Evolutionary conservation across 2,888 invertebrate species (phyloP).

Genomic region (Cryptocephalus moraei): DNA sequence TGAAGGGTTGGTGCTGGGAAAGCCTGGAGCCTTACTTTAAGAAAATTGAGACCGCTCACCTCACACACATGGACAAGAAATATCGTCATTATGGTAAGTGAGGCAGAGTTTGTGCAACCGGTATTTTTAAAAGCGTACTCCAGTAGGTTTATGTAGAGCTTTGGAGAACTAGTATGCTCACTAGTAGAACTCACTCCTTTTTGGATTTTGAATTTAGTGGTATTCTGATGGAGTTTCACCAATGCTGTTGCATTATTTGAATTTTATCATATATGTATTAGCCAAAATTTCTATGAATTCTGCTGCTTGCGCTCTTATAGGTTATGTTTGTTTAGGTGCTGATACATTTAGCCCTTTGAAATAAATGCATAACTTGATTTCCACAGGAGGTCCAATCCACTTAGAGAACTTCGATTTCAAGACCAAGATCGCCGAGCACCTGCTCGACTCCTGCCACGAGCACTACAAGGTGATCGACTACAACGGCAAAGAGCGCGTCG

Average conservation of each 20-base stretch:
- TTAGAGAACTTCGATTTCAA: slow-evolving; percentile 35
- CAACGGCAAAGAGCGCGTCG: slow-evolving; percentile 52
- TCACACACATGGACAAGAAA: slow-evolving; percentile 44
- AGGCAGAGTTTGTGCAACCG: too few species aligned
- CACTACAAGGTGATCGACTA: slow-evolving; percentile 49
- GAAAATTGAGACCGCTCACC: slow-evolving; percentile 60
- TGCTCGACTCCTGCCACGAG: slow-evolving; percentile 51
- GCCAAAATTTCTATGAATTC: too few species aligned
- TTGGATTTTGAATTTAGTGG: too few species aligned
- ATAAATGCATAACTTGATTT: too few species aligned
- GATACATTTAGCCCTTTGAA: not conserved
- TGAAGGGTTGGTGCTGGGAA: slow-evolving; percentile 63
- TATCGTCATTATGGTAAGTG: slow-evolving; percentile 40
- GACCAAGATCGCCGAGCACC: slow-evolving; percentile 23
- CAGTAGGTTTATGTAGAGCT: too few species aligned
- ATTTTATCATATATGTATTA: too few species aligned
- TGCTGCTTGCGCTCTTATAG: too few species aligned
- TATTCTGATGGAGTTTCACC: too few species aligned
- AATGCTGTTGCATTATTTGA: too few species aligned
- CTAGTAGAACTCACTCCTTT: too few species aligned
- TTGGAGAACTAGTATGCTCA: too few species aligned
- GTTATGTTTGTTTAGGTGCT: not conserved
- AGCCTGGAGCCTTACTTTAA: slow-evolving; percentile 67
- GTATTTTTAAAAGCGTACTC: too few species aligned
- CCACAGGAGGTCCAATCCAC: slow-evolving; percentile 45